A percentile compares a stretch with the other conserved stretches of the same genome.
These are phyloP conservation scores for Carposina sasakii DNA, from an alignment of 1,140 invertebrate genomes.

Conservation along the genomic window DNA sequence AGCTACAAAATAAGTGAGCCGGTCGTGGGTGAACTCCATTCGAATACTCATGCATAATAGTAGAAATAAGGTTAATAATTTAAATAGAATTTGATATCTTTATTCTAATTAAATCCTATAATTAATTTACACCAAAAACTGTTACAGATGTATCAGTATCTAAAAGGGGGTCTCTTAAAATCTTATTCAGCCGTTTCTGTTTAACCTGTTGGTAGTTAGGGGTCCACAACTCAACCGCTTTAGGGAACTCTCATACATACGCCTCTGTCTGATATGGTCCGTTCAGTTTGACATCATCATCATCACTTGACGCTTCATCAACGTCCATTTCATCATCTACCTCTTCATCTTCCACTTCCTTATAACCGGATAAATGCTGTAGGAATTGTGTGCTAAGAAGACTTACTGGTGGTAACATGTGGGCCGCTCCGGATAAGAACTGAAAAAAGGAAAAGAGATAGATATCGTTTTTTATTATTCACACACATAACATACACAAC, in stretches of 20 bases:
- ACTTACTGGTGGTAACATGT: constrained; percentile 63
- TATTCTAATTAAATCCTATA: constrained; percentile 6
- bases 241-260: too few relatives aligned
- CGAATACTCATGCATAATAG: too few relatives aligned
- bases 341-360: constrained; percentile 31
- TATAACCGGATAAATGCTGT: constrained; percentile 51
- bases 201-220: constrained; percentile 51
- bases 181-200: constrained; percentile 53
- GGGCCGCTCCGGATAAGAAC: constrained; percentile 57
- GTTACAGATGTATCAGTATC: constrained; percentile 32
- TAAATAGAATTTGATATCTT: too few relatives aligned
- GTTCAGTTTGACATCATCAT: constrained; percentile 27
- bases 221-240: constrained; percentile 44
- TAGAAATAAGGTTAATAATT: too few relatives aligned
- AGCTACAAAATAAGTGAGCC: too few relatives aligned
- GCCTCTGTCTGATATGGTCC: constrained; percentile 18
- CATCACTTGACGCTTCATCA: constrained; percentile 36
- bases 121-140: constrained; percentile 27
- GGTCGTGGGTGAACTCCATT: too few relatives aligned
- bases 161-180: constrained; percentile 43
- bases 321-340: constrained; percentile 32
- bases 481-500: too few relatives aligned
- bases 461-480: too few relatives aligned
- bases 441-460: too few relatives aligned
- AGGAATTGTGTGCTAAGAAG: constrained; percentile 58